Evolutionary conservation across 2,797 vertebrate genomes (phyloP), one percentile per base, ranked within the genome.

Genomic region (Pangasius krempfi): DNA sequence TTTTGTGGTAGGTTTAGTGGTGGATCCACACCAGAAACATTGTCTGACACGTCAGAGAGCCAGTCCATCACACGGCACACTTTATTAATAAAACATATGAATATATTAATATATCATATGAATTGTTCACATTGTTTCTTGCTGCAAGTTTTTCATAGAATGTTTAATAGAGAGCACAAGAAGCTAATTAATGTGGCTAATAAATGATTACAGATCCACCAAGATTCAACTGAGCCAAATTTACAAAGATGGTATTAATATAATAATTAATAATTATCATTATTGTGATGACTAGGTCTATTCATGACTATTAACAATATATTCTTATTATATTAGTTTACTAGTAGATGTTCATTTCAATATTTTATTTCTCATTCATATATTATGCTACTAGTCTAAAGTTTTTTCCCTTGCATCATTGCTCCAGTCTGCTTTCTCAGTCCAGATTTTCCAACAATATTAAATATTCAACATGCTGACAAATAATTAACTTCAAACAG

Each of bases 151-250:
- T 72, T 37, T 72, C 33, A 16, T 25, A 16, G 13, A 76, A 58
- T 80, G 7, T 80, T 78, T 78, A 30, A 78, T 30, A 78, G n/a
- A 78, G 14, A 78, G 78, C 30, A 37, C n/a, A 56, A 56, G n/a
- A 37, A 56, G 18, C 18, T 22, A 81, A 60, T 60, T 25, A 81
- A 40, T 25, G 4, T 81, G 30, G 30, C 33, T 81, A n/a, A n/a
- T n/a, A n/a, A n/a, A n/a, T n/a, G 20, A 60, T 82, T 13, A 14
- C 2, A 40, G 18, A 80, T 10, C 54, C 9, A 22, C 44, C 73
- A 5, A 27, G 9, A 14, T 76, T 75, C 27, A 76, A 52, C 3
- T 52, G 30, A 60, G 12, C 16, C 80, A 60, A 22, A 80, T 81
- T 40, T 80, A 37, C 78, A 60, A 82, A 44, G 10, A 10, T 37